Evolutionary conservation across 2,888 invertebrate species (phyloP), one percentile per base, ranked within the genome.

Genomic region (Chironomus riparius): DNA sequence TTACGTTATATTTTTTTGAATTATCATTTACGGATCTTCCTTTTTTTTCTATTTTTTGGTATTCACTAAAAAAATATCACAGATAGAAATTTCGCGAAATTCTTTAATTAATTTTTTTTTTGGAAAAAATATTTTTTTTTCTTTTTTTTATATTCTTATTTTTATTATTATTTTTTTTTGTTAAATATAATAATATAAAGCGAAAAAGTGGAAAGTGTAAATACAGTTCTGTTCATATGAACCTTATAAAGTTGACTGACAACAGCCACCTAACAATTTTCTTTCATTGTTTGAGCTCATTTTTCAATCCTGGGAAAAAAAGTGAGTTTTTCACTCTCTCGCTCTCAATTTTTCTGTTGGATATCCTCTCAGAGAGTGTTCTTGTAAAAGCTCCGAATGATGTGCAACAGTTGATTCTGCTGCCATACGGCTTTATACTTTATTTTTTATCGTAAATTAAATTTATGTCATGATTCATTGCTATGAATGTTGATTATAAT

Each of bases 221-320:
- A 65, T 65, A 65, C 24, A 65, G 65, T 65, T 65, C 65, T 65
- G 21, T 65, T 24, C 65, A 13, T 24, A 21, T 65, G 65, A 65
- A 65, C 65, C 65, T 65, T 65, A 65, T 65, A 65, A 65, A 65
- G 22, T 65, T 65, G 65, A 65, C 65, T 65, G 65, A 65, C 65
- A 24, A 65, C 24, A 65, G 65, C 21, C 24, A 65, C 21, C 21
- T 21, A 24, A 24, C 13, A 21, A 65, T 21, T 21, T 65, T 65
- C 65, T 24, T 24, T 62, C 56, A 38, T 38, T 50, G 50, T 15
- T 50, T 56, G 56, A 56, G 56, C 18, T 15, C 56, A 38, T 56
- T 56, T 56, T 56, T 56, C 56, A 38, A 38, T 56, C 15, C 56
- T 56, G 56, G 56, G 56, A 18, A 15, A 56, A 56, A 56, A 56